phyloP scores from a whole-genome alignment of 2,797 vertebrate genomes.

The Thunnus albacares region DNA sequence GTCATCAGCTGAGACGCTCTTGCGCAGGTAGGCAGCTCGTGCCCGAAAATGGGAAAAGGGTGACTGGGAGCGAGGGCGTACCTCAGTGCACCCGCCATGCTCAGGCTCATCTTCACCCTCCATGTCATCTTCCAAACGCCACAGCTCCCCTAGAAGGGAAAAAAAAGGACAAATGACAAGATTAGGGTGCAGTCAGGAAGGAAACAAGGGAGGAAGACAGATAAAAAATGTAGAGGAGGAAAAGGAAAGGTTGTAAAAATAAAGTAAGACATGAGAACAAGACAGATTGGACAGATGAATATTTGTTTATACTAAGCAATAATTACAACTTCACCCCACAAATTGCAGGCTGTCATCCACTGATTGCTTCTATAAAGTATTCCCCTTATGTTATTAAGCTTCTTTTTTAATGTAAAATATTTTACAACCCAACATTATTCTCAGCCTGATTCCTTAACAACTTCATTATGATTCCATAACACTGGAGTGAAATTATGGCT shows the following conservation, averaged over 20 bases:
- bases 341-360: conserved; percentile 32
- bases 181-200: background rate
- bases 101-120: conserved; percentile 73
- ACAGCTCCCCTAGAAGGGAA: conserved; percentile 86
- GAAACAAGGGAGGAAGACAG: background rate
- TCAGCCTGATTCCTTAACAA: conserved; percentile 36
- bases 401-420: conserved; percentile 44
- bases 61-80: conserved; percentile 83
- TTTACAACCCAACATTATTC: conserved; percentile 45
- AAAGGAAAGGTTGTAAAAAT: background rate
- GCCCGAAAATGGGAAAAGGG: conserved; percentile 89
- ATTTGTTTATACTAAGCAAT: conserved; percentile 46
- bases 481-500: conserved; percentile 35
- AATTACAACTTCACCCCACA: conserved; percentile 46
- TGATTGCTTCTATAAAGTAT: conserved; percentile 57
- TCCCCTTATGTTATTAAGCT: conserved; percentile 50
- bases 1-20: conserved; percentile 92
- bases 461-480: conserved; percentile 40
- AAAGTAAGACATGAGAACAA: conserved; percentile 14
- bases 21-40: conserved; percentile 90
- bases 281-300: conserved; percentile 31
- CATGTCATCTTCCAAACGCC: conserved; percentile 90
- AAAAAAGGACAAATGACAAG: conserved; percentile 7
- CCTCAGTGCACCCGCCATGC: conserved; percentile 37
- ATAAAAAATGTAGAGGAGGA: background rate